Conservation (phyloP, 2,113 vertebrate species). For the Cynopterus brachyotis region DNA sequence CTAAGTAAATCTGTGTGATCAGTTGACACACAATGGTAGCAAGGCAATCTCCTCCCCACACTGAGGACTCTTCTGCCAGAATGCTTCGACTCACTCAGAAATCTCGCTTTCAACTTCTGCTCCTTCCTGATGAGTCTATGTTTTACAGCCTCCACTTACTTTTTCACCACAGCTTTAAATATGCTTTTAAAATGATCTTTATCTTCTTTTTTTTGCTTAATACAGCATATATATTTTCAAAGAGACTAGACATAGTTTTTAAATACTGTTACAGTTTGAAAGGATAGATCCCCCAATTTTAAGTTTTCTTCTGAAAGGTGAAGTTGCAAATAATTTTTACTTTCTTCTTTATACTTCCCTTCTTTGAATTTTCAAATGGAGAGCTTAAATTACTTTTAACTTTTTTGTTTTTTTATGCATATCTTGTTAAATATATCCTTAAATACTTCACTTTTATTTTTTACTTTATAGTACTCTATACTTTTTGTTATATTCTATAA, state of each 20-base stretch:
- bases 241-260: not conserved
- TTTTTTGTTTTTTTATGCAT: not conserved
- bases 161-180: not conserved
- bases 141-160: not conserved
- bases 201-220: constrained; percentile 13
- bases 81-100: not conserved
- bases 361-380: not conserved
- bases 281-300: not conserved
- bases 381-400: not conserved
- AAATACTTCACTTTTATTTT: not conserved
- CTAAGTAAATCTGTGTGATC: not conserved
- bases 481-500: not conserved
- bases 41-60: not conserved
- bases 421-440: not conserved
- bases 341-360: not conserved
- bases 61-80: not conserved
- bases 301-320: not conserved
- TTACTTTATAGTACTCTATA: not conserved
- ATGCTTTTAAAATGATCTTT: not conserved
- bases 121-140: not conserved
- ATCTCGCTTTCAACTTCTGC: not conserved
- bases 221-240: not conserved
- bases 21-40: not conserved
- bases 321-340: not conserved
- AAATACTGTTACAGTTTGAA: not conserved